Conservation (phyloP, 2,797 vertebrate species). For the Onychomys arenicola region DNA sequence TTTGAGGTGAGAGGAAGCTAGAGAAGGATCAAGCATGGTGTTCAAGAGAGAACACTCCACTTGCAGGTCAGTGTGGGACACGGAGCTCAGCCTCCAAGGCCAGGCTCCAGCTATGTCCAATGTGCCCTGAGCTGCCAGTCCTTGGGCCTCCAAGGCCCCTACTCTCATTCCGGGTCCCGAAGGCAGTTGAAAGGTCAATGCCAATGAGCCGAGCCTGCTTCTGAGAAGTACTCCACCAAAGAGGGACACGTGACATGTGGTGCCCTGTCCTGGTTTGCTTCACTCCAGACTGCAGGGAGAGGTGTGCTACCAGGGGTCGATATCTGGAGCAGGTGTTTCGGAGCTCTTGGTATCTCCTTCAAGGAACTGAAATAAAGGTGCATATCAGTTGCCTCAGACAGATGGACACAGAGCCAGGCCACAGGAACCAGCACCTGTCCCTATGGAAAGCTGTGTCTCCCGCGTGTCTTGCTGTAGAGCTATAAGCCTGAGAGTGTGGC, state of each 20-base stretch:
- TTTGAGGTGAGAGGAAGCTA: background rate
- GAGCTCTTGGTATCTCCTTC: background rate
- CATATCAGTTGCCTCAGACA: background rate
- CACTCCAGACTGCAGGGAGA: background rate
- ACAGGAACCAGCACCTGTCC: background rate
- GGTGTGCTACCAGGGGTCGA: no score
- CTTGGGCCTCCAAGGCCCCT: background rate
- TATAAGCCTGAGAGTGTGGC: background rate
- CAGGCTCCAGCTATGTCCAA: background rate
- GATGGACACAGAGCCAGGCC: background rate
- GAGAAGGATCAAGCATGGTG: background rate
- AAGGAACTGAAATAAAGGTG: background rate
- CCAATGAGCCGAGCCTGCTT: background rate
- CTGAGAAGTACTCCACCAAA: background rate
- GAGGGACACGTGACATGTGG: accelerated
- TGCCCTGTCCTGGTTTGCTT: background rate
- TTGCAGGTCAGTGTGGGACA: background rate
- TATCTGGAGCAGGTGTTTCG: background rate
- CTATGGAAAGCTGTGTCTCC: background rate
- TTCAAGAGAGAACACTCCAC: background rate
- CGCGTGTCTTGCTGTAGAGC: background rate
- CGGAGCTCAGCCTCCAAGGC: background rate
- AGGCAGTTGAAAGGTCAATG: background rate
- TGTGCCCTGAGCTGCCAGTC: background rate
- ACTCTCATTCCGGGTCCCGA: background rate